A percentile compares a stretch with the other conserved stretches of the same genome.
Conservation (phyloP, 1,140 invertebrate species). For the Cryptotermes secundus region DNA sequence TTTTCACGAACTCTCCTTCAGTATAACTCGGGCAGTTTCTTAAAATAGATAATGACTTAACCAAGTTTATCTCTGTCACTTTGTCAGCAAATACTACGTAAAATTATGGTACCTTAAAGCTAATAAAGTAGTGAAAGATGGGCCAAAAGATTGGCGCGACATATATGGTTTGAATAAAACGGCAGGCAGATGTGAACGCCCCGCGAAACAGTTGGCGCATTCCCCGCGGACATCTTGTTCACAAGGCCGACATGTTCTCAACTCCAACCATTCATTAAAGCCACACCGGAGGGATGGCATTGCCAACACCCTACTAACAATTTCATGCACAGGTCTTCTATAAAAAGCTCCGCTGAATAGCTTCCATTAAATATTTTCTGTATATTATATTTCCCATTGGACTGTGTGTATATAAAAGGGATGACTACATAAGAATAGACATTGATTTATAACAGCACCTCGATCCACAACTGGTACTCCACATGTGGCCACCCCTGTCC, state of each 20-base stretch:
- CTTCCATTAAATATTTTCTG: conserved; percentile 4
- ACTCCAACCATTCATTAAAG: not conserved
- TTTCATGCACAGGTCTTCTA: not conserved
- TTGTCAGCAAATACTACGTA: too few species aligned
- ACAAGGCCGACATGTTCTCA: not conserved
- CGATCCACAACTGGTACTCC: not conserved
- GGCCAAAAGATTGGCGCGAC: too few species aligned
- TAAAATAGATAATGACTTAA: too few species aligned
- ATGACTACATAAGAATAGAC: not conserved
- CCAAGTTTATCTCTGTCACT: too few species aligned
- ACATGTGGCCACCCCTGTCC: not conserved
- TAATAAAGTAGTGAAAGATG: too few species aligned
- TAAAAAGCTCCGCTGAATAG: not conserved
- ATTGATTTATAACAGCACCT: not conserved
- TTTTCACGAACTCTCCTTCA: too few species aligned
- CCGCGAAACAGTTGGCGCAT: not conserved
- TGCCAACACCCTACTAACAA: not conserved
- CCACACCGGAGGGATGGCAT: not conserved
- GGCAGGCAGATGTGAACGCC: not conserved
- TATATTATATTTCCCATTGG: conserved; percentile 17
- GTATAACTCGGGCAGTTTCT: too few species aligned
- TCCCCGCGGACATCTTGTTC: not conserved
- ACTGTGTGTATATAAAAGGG: not conserved
- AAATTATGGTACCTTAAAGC: too few species aligned
- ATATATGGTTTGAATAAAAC: too few species aligned